These are phyloP conservation scores for Archaeoteleia sp. DNA, from an alignment of 2,888 invertebrate genomes.

Conservation along the genomic window DNA sequence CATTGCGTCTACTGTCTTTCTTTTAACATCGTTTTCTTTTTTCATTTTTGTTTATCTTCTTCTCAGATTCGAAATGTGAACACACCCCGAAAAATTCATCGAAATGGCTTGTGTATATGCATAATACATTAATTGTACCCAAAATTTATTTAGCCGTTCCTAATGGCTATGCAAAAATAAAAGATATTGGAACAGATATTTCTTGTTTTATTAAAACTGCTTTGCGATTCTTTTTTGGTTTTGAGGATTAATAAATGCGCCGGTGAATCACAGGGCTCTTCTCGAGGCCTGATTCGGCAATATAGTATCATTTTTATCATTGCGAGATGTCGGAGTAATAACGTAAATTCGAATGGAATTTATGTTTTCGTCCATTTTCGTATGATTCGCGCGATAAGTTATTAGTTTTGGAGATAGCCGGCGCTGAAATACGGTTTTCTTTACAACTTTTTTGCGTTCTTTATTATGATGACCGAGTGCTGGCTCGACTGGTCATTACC, in stretches of 20 bases:
- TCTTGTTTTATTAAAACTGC: no score
- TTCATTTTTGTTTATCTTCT: no score
- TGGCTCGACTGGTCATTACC: constrained; percentile 50
- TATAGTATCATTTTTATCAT: constrained; percentile 51
- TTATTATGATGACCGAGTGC: constrained; percentile 43
- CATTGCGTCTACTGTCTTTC: no score
- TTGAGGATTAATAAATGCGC: constrained; percentile 39
- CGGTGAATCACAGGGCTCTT: constrained; percentile 30
- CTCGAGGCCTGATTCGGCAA: constrained; percentile 18
- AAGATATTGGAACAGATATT: no score
- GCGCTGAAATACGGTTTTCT: constrained; percentile 43
- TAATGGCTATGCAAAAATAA: no score
- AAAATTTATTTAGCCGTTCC: no score
- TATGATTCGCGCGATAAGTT: constrained; percentile 41
- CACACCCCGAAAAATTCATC: no score
- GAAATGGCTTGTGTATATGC: no score
- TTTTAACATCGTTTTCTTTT: no score
- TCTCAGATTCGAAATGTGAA: no score
- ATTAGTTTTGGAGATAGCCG: constrained; percentile 32
- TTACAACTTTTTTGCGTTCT: constrained; percentile 48
- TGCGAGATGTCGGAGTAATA: constrained; percentile 39
- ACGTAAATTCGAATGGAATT: constrained; percentile 45
- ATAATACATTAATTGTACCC: no score
- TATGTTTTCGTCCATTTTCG: constrained; percentile 45
- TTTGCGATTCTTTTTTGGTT: no score